phyloP scores from a whole-genome alignment of 2,888 invertebrate species.

The Clivina fossor region DNA sequence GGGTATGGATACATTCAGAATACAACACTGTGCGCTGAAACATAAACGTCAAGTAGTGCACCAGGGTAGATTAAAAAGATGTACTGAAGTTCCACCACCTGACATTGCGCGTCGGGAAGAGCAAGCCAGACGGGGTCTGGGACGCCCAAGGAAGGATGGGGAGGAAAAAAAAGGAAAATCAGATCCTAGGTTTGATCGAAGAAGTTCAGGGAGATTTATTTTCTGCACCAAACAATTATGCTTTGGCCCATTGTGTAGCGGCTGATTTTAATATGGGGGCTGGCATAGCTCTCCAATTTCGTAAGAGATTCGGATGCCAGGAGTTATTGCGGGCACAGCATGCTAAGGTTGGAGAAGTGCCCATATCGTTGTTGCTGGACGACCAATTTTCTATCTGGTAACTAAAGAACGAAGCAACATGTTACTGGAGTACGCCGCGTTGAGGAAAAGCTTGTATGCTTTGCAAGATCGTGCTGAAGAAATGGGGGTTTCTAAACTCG shows the following conservation, averaged over 20 bases:
- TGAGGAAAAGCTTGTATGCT: conserved; percentile 10
- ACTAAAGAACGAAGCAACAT: conserved; percentile 1
- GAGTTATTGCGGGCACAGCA: background rate
- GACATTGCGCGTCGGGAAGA: background rate
- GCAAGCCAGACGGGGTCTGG: background rate
- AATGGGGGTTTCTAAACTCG: conserved; percentile 53
- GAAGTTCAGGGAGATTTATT: no score
- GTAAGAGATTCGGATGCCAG: background rate
- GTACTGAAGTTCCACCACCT: background rate
- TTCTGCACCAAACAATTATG: background rate
- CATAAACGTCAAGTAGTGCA: background rate
- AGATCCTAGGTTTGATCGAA: no score
- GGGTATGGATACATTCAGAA: conserved; percentile 33
- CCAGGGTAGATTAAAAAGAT: background rate
- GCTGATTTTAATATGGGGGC: conserved; percentile 14
- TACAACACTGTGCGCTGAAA: background rate
- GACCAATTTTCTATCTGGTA: conserved; percentile 5
- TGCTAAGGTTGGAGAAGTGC: no score
- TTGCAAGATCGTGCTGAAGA: conserved; percentile 49
- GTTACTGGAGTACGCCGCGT: background rate
- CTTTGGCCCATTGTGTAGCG: conserved; percentile 23
- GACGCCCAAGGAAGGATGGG: background rate
- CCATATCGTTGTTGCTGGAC: conserved; percentile 8
- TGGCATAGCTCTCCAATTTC: conserved; percentile 12
- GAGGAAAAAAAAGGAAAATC: background rate